Evolutionary conservation across 1,140 invertebrate species (phyloP), one percentile per base, ranked within the genome.

Genomic region (Apolygus lucorum): DNA sequence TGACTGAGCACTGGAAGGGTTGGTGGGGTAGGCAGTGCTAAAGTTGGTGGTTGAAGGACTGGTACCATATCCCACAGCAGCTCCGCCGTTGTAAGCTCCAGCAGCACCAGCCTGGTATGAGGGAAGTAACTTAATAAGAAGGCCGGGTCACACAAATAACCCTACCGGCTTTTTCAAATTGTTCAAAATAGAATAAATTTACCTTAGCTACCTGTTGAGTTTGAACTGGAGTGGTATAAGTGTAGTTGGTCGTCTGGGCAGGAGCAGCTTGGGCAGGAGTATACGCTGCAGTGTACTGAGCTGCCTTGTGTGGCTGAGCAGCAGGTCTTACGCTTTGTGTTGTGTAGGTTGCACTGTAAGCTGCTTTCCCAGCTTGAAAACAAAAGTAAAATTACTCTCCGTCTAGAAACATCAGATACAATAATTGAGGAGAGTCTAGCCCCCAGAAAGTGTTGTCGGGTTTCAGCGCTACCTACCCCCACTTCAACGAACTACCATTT

Each of bases 271-370:
- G 69, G n/a, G 71, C 68, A 2, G 72, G 59, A 11, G 69, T 70
- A 29, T 74, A 68, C 21, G 64, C 68, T 22, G 66, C 27, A 22
- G 69, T 63, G 24, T 67, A 66, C n/a, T 54, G 71, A 22, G 69
- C 66, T 22, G 71, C 67, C 54, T 71, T 71, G 27, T 71, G 70
- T 29, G 52, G 70, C 22, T 73, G 70, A 42, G 84, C 84, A 27
- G 82, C 82, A 70, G 84, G 83, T 68, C 84, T 79, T 63, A 84
- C 82, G 1, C 81, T 79, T 76, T 85, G 84, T 76, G 85, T 78
- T 86, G 87, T 34, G 84, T 86, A 75, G 83, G 84, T 84, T 0
- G 85, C 84, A 74, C 84, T 85, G 74, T 87, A 87, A 13, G 85
- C 84, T n/a, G 86, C 84, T 62, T 82, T 82, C 1, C 80, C 78